Evolutionary conservation across 2,888 invertebrate species (phyloP), one percentile per base, ranked within the genome.

Genomic region (Dinocampus coccinellae): DNA sequence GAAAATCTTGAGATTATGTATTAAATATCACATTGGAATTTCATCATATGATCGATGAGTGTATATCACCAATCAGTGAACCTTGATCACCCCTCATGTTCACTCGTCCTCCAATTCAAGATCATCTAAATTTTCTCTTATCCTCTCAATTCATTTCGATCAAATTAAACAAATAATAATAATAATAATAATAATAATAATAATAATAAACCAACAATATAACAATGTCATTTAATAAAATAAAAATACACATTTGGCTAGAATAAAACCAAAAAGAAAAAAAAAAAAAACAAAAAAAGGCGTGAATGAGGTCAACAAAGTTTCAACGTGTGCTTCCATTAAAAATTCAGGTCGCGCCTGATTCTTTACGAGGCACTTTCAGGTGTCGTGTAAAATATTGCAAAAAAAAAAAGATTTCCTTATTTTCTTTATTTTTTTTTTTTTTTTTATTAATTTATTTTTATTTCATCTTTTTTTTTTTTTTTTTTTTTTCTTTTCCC

Each of bases 331-430:
- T 57, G 61, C 52, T 69, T 57, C 62, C 64, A 57, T 70, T 70
- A 70, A 70, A 70, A 70, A 70, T 70, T 70, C 70, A 70, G 64
- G 64, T 58, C 63, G 64, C 58, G 60, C 64, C 47, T 34, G 34
- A 70, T 57, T 70, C 70, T 70, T 70, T 70, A 70, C 64, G 70
- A 64, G 70, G 70, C 58, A 64, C 70, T 70, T 47, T 70, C 64
- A 24, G 47, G 64, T 47, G 58, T 70, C 64, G 58, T 58, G 60
- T 70, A 47, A 69, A 64, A 64, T 70, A 69, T n/a, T n/a, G n/a
- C 39, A 29, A 58, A 57, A 47, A 68, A n/a, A 68, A 20, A 60
- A 64, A 13, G 16, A 58, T 13, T 6, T 16, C 16, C n/a, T 16
- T 16, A n/a, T 33, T 33, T 33, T 58, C 16, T 58, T 34, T 16